Percentiles rank a stretch among this genome's conserved stretches.
Conservation (phyloP, 2,888 invertebrate genomes). For the Tipula lateralis region DNA sequence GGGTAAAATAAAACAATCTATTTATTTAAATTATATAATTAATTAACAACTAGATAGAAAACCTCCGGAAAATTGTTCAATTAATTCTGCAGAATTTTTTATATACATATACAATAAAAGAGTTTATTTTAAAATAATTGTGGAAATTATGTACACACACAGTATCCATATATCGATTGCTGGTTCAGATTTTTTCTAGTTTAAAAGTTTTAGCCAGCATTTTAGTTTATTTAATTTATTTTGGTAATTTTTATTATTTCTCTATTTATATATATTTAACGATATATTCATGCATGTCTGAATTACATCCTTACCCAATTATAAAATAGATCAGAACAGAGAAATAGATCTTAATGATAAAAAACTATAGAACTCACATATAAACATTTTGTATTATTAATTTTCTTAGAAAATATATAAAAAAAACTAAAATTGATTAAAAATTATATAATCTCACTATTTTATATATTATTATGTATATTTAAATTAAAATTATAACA, state of each 20-base stretch:
- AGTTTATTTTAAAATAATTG: background rate
- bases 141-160: background rate
- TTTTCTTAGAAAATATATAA: background rate
- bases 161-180: background rate
- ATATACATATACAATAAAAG: background rate
- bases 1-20: background rate
- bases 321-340: background rate
- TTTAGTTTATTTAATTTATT: background rate
- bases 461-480: background rate
- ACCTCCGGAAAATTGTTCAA: constrained; percentile 4
- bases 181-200: background rate
- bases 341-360: background rate
- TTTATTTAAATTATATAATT: background rate
- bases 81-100: background rate
- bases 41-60: background rate
- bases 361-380: constrained; percentile 14
- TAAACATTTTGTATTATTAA: constrained; percentile 5
- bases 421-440: background rate
- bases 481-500: background rate
- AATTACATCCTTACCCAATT: background rate
- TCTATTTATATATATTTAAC: background rate
- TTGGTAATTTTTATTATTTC: background rate
- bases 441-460: constrained; percentile 12
- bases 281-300: background rate
- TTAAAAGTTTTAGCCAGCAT: background rate